phyloP scores from a whole-genome alignment of 2,113 vertebrate species.

The Syngnathus scovelli region DNA sequence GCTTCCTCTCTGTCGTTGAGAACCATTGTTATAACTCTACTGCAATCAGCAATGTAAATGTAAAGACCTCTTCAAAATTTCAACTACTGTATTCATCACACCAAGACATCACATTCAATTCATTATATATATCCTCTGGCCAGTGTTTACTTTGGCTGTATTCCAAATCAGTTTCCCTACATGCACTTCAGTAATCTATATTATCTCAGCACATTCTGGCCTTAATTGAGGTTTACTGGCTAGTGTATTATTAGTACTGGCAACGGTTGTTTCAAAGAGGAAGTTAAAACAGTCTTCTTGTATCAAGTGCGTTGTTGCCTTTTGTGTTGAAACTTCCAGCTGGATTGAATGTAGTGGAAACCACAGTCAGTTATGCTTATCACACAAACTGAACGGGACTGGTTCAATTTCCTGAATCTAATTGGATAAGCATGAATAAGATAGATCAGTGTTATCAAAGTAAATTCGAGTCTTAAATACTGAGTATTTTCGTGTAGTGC shows the following conservation, averaged over 20 bases:
- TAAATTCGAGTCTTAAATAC: background rate
- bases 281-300: background rate
- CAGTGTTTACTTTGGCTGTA: slow-evolving; percentile 2
- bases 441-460: background rate
- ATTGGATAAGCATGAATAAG: too few species aligned
- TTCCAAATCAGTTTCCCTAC: background rate
- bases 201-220: background rate
- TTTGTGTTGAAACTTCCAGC: background rate
- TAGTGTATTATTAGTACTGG: background rate
- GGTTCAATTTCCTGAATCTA: too few species aligned
- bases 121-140: background rate
- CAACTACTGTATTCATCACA: background rate
- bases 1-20: background rate
- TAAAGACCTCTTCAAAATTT: background rate
- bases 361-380: background rate
- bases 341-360: background rate
- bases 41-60: background rate
- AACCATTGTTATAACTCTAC: background rate
- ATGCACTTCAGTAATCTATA: background rate
- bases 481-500: background rate
- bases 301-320: background rate
- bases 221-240: slow-evolving; percentile 1
- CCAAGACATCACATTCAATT: background rate
- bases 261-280: background rate
- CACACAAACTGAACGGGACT: too few species aligned